Percentiles rank a stretch among this genome's conserved stretches.
These are phyloP conservation scores for Cotesia congregata DNA, from an alignment of 2,888 invertebrate genomes.

Conservation along the genomic window DNA sequence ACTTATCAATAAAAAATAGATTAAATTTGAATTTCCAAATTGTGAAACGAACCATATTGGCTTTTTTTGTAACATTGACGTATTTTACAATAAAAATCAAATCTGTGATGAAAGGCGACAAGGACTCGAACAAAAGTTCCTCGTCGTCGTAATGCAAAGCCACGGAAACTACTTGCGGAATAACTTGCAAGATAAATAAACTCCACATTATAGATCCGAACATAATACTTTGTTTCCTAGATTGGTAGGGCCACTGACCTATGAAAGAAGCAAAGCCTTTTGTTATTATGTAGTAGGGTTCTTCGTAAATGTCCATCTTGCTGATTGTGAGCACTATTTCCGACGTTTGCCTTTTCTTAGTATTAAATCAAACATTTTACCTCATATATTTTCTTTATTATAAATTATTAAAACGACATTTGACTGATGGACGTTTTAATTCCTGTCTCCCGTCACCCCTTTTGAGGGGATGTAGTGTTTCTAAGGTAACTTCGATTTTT, in stretches of 20 bases:
- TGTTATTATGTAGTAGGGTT: conserved; percentile 39
- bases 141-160: conserved; percentile 13
- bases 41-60: conserved; percentile 14
- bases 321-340: background rate
- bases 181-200: background rate
- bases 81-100: background rate
- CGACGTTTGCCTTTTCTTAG: too few species aligned
- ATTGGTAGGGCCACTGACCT: conserved; percentile 46
- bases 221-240: conserved; percentile 8
- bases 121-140: conserved; percentile 21
- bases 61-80: background rate
- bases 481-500: background rate
- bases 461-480: background rate
- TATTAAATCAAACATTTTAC: background rate
- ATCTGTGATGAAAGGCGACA: conserved; percentile 15
- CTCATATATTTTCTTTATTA: background rate
- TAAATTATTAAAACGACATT: background rate
- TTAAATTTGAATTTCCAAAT: too few species aligned
- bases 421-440: background rate
- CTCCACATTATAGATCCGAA: background rate
- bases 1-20: too few species aligned
- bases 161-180: background rate
- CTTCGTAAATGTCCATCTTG: conserved; percentile 43
- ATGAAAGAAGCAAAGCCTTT: conserved; percentile 28
- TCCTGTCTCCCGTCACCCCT: too few species aligned